phyloP scores from a whole-genome alignment of 2,113 vertebrate species.

The Lamprologus tigripictilis region DNA sequence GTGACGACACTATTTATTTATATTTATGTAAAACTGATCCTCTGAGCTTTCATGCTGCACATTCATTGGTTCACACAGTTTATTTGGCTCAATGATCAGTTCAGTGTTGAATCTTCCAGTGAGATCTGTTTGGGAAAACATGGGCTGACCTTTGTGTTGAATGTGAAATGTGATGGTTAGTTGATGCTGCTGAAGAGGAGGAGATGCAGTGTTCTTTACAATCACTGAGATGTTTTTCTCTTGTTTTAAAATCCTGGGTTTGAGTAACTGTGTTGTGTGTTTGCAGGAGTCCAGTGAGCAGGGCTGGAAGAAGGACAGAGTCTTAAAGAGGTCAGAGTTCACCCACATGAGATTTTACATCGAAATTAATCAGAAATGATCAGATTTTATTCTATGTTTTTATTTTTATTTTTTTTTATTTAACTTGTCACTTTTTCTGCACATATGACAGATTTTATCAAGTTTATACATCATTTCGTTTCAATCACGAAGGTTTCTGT shows the following conservation, averaged over 20 bases:
- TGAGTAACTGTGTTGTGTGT: background rate
- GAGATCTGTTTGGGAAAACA: background rate
- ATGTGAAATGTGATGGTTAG: background rate
- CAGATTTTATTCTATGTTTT: background rate
- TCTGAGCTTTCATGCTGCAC: background rate
- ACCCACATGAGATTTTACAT: background rate
- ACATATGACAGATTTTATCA: background rate
- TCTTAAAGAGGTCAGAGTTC: constrained; percentile 57
- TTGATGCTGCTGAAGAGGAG: background rate
- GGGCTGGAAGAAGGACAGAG: constrained; percentile 5
- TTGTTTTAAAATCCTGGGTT: background rate
- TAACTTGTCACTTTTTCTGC: background rate
- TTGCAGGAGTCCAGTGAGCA: constrained; percentile 56
- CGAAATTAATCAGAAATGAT: background rate
- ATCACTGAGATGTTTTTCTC: background rate
- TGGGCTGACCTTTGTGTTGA: background rate
- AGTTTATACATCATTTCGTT: background rate
- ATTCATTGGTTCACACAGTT: background rate
- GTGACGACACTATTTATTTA: background rate
- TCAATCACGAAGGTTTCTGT: background rate
- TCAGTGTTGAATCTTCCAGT: background rate
- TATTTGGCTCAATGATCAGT: background rate
- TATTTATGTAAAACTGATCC: background rate
- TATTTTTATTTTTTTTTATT: fast-evolving
- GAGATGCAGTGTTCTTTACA: background rate